Evolutionary conservation across 2,888 invertebrate genomes (phyloP).

Genomic region (Lissocephala sabroskyi): DNA sequence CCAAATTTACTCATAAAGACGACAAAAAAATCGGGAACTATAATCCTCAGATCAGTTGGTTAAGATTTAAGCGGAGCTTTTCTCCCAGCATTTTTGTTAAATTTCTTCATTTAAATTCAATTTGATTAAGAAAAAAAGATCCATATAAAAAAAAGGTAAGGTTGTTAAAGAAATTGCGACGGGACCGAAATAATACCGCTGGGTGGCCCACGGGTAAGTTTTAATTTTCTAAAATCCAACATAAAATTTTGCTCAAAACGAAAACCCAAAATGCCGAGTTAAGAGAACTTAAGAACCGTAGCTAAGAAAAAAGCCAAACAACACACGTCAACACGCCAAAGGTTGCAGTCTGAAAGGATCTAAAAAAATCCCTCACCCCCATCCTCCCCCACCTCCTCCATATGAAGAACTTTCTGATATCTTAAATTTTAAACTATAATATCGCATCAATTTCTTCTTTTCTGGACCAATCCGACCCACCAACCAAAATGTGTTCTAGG

Average conservation of each 20-base stretch:
- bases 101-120: conserved; percentile 24
- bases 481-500: too few relatives aligned
- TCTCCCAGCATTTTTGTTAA: conserved; percentile 5
- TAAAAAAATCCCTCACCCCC: conserved; percentile 1
- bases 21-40: too few relatives aligned
- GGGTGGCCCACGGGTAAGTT: conserved; percentile 70
- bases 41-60: too few relatives aligned
- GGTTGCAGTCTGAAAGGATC: conserved; percentile 38
- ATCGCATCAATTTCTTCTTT: conserved; percentile 44
- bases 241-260: conserved; percentile 44
- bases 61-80: too few relatives aligned
- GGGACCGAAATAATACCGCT: conserved; percentile 71
- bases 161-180: conserved; percentile 60
- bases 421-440: conserved; percentile 44
- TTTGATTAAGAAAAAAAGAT: conserved; percentile 14
- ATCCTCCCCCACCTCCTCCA: too few relatives aligned
- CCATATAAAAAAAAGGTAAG: conserved; percentile 67
- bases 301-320: too few relatives aligned
- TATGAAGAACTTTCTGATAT: conserved; percentile 42
- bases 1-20: too few relatives aligned
- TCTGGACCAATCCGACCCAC: conserved; percentile 45
- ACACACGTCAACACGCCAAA: conserved; percentile 71
- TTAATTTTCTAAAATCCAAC: conserved; percentile 45
- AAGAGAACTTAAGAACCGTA: conserved; percentile 24
- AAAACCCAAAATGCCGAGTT: conserved; percentile 41